These are phyloP conservation scores for Trypoxylon attenuatum DNA, from an alignment of 2,888 invertebrate genomes.

Conservation along the genomic window DNA sequence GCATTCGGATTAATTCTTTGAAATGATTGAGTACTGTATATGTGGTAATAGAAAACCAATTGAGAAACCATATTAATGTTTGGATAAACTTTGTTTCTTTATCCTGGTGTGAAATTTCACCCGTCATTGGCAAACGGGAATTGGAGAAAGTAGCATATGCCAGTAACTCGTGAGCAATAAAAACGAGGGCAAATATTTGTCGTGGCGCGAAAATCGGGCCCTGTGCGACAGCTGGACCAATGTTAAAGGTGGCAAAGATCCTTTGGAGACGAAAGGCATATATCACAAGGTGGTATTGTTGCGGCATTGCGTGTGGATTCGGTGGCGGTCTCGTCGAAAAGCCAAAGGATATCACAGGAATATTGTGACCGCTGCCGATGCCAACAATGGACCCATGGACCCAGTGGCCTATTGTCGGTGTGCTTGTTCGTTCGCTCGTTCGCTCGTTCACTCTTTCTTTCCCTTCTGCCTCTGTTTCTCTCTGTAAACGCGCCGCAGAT, in stretches of 20 bases:
- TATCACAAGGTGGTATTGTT: constrained; percentile 57
- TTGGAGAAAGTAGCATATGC: too few relatives aligned
- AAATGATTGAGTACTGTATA: too few relatives aligned
- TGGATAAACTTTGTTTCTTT: too few relatives aligned
- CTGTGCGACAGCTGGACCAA: constrained; percentile 40
- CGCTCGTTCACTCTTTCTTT: too few relatives aligned
- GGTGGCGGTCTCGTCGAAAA: constrained; percentile 48
- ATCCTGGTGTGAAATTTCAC: too few relatives aligned
- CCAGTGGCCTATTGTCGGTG: constrained; percentile 56
- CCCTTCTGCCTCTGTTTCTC: constrained; percentile 42
- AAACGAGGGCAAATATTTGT: constrained; percentile 15
- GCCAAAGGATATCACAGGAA: constrained; percentile 59
- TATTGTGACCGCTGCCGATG: constrained; percentile 58
- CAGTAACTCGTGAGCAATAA: neutral
- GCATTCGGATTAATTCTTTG: too few relatives aligned
- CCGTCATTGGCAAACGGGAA: too few relatives aligned
- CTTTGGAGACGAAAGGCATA: constrained; percentile 43
- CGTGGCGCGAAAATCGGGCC: constrained; percentile 22
- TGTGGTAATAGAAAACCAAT: neutral
- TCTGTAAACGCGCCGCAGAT: constrained; percentile 59
- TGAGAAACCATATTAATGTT: neutral
- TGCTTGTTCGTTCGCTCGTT: too few relatives aligned
- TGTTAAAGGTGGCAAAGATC: constrained; percentile 19
- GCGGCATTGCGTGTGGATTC: constrained; percentile 40
- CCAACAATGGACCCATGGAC: constrained; percentile 50